Evolutionary conservation across 1,140 invertebrate genomes (phyloP), one percentile per base, ranked within the genome.

Genomic region (Bombus superbus): DNA sequence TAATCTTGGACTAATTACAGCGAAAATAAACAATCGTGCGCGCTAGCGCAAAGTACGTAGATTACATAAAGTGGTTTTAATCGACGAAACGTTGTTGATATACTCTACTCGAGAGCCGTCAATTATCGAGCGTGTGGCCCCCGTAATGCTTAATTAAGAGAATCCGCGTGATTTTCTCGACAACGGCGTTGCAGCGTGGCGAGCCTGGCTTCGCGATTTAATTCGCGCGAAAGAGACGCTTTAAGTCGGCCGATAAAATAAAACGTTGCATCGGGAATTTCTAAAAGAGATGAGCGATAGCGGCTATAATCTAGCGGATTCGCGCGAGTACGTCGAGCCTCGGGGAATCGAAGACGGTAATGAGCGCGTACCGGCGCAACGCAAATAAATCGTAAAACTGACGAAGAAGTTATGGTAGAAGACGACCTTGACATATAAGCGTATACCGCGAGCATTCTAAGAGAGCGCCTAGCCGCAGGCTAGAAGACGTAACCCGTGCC

Each of bases 351-450:
- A 47, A 57, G 64, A 83, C 57, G 68, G 15, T 85, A 84, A 90
- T 72, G 69, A 87, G 68, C 74, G 57, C 64, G 25, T 59, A 25
- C 38, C 44, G 68, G 62, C 32, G 88, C 62, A 87, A 66, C 68
- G 71, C n/a, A 92, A 90, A 76, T 93, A 47, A 96, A 94, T 83
- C 95, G 96, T 88, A 96, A 76, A 96, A 18, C 59, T 66, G 53
- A 28, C 47, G 40, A 73, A 80, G 68, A 75, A 85, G 62, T 62
- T 80, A 66, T 74, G 72, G 78, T 71, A 59, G 75, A 77, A 40
- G 82, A 18, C 85, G 90, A 91, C 89, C 90, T 91, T 91, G 90
- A 91, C 90, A 91, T 91, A 91, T 91, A 90, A 91, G 85, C 42
- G 82, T 35, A 74, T 83, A 88, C 86, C 79, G 57, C 80, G 76